A percentile compares a stretch with the other conserved stretches of the same genome.
phyloP scores from a whole-genome alignment of 1,140 invertebrate species.

The Archivesica marissinica region DNA sequence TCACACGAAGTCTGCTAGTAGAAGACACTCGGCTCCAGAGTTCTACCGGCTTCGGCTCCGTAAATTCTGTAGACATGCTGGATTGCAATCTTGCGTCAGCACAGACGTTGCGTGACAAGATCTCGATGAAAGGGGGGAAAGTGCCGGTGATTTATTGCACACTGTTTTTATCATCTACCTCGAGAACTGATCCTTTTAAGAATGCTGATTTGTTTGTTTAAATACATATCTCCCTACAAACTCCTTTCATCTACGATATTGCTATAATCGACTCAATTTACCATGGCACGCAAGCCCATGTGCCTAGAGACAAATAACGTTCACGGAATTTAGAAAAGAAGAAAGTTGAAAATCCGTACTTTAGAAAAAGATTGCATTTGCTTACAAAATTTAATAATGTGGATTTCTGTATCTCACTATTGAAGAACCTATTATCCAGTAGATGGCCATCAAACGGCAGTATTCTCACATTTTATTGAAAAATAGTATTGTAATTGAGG shows the following conservation, averaged over 20 bases:
- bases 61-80: constrained; percentile 20
- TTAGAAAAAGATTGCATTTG: constrained; percentile 63
- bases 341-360: constrained; percentile 42
- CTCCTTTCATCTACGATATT: constrained; percentile 63
- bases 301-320: constrained; percentile 51
- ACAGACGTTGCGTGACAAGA: constrained; percentile 48
- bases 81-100: constrained; percentile 53
- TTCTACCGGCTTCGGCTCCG: constrained; percentile 17
- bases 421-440: constrained; percentile 51
- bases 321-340: constrained; percentile 47
- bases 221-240: constrained; percentile 58
- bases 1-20: constrained; percentile 36
- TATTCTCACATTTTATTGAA: constrained; percentile 62
- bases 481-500: constrained; percentile 61
- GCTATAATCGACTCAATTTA: constrained; percentile 60
- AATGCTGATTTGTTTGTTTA: constrained; percentile 64
- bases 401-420: constrained; percentile 37
- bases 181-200: constrained; percentile 63
- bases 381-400: constrained; percentile 61
- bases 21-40: constrained; percentile 32
- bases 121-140: constrained; percentile 55
- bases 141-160: constrained; percentile 52
- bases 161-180: constrained; percentile 62
- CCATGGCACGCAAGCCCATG: constrained; percentile 34
- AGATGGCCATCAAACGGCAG: constrained; percentile 42